Base-by-base conservation (phyloP, 1,140 invertebrate species). In the Danaus plexippus region DNA sequence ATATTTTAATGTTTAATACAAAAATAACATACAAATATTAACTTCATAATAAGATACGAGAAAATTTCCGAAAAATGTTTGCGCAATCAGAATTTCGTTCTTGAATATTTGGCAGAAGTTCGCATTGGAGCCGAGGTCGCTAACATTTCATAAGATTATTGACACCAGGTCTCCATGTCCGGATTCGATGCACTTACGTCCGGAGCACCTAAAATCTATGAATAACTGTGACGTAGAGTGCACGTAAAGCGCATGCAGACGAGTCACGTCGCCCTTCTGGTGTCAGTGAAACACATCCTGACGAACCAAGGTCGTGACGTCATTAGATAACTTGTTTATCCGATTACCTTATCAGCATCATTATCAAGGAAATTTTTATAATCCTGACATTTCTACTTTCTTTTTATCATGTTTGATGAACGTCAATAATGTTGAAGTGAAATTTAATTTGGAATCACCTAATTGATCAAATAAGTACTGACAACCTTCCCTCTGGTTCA, bases 271-370 rank as follows among this genome's bases (percentile, higher is more conserved):
- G 61, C 53, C 59, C 59, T 67, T 64, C 58, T 47, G 54, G 49
- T 45, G 63, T 63, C 60, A 68, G 65, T 45, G 61, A 57, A 54
- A 59, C 57, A 56, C 57, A 56, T 63, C 55, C 60, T 63, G 57
- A 55, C 54, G 45, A 55, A 43, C 42, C 66, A 65, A 63, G 66
- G 63, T 67, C 59, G 59, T 61, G 59, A 68, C 60, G 66, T 69
- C 58, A 59, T 40, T 10, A 56, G 66, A 69, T 63, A 63, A 66
- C 15, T 44, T 59, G 59, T 61, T 64, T 64, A 61, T 54, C 63
- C 18, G 12, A 42, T n/a, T 13, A 9, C n/a, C 43, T 55, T 59
- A 59, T 59, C 61, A 54, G 9, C 48, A 43, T 55, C 43, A 15
- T 56, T 45, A 62, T 62, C 55, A 9, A 47, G 9, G 46, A 59